phyloP scores from a whole-genome alignment of 2,113 vertebrate species.

The Alexandromys fortis region DNA sequence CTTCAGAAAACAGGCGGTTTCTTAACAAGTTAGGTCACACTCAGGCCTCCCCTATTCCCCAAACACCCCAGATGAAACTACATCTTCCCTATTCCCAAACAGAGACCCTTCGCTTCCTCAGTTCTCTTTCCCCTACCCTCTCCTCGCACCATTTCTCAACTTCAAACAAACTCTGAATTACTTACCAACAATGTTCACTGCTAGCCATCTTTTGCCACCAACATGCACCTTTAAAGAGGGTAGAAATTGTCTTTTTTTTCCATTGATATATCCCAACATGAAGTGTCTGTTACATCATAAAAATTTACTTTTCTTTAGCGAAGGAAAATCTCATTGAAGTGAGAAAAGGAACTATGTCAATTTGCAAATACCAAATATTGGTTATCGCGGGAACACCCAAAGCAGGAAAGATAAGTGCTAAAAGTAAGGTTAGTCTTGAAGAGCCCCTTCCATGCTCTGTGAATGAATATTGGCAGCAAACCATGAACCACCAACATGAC shows the following conservation, averaged over 20 bases:
- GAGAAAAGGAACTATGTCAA: neutral
- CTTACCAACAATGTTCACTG: neutral
- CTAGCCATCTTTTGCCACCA: neutral
- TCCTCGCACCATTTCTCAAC: neutral
- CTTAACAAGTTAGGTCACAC: constrained; percentile 9
- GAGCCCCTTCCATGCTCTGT: neutral
- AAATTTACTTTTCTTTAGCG: neutral
- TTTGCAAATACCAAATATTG: neutral
- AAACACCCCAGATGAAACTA: neutral
- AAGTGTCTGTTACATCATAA: neutral
- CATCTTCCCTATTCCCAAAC: neutral
- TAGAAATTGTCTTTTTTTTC: neutral
- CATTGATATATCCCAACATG: neutral
- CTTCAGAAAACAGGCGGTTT: neutral
- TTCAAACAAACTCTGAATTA: neutral
- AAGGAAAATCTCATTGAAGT: neutral
- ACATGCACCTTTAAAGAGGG: neutral
- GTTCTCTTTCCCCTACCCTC: neutral
- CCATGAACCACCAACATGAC: neutral
- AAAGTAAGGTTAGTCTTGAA: neutral
- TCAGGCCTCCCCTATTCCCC: neutral
- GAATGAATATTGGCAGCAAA: neutral
- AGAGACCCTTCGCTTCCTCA: neutral
- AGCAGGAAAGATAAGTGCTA: neutral
- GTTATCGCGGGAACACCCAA: neutral